phyloP scores from a whole-genome alignment of 2,113 vertebrate genomes.

The Gnathonemus echidnorhynchus region DNA sequence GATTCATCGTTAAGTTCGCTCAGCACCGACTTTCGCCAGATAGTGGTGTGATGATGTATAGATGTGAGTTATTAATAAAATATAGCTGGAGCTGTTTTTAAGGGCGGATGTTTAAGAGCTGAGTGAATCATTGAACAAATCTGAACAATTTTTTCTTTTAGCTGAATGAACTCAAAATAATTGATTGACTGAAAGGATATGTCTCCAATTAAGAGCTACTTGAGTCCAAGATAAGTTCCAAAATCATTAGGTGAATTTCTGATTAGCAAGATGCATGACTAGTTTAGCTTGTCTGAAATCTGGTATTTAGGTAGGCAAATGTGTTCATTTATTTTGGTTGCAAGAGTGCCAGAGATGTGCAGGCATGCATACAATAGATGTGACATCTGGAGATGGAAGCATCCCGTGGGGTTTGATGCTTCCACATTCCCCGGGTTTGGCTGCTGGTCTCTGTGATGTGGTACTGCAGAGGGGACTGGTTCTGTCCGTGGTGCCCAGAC shows the following conservation, averaged over 20 bases:
- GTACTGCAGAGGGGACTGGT: not conserved
- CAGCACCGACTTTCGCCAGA: not conserved
- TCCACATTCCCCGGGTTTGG: not conserved
- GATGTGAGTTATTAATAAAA: not conserved
- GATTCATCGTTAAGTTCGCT: not conserved
- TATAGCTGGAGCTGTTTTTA: not conserved
- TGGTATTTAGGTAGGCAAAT: not conserved
- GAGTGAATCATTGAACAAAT: not conserved
- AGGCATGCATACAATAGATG: not conserved
- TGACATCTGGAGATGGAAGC: not conserved
- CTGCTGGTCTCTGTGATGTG: not conserved
- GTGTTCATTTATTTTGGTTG: not conserved
- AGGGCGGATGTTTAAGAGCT: not conserved
- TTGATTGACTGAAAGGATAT: not conserved
- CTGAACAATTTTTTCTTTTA: not conserved
- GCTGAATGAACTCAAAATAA: not conserved
- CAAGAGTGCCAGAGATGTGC: not conserved
- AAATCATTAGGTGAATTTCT: not conserved
- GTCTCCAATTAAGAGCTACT: not conserved
- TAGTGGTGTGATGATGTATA: not conserved
- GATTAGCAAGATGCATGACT: not conserved
- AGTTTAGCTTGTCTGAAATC: not conserved
- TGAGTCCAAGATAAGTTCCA: not conserved
- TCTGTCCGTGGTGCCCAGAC: not conserved
- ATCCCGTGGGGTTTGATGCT: not conserved